Evolutionary conservation across 2,113 vertebrate species (phyloP).

Genomic region (Nansenia antarctica): DNA sequence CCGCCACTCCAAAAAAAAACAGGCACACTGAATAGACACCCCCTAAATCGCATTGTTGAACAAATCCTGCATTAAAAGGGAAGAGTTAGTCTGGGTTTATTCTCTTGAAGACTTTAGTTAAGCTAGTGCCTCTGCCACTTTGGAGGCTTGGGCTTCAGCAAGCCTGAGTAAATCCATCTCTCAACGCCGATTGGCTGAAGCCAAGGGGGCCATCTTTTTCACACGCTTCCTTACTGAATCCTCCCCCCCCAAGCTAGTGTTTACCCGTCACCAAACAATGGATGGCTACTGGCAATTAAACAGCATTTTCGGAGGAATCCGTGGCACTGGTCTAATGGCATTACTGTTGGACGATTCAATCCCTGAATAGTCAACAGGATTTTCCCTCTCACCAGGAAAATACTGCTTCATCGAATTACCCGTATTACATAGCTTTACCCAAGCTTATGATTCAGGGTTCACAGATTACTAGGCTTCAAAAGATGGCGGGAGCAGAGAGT

Average conservation of each 20-base stretch:
- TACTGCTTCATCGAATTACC: slow-evolving; percentile 76
- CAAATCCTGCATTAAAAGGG: slow-evolving; percentile 91
- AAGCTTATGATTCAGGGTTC: slow-evolving; percentile 77
- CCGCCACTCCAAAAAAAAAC: slow-evolving; percentile 72
- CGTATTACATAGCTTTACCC: slow-evolving; percentile 79
- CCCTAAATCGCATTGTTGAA: slow-evolving; percentile 94
- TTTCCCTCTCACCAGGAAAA: slow-evolving; percentile 75
- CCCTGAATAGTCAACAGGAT: slow-evolving; percentile 80
- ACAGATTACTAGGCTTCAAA: slow-evolving; percentile 71
- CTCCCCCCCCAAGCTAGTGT: slow-evolving; percentile 55
- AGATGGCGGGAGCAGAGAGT: slow-evolving; percentile 59
- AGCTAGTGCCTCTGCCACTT: slow-evolving; percentile 91
- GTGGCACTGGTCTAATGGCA: slow-evolving; percentile 76
- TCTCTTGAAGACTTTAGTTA: slow-evolving; percentile 89
- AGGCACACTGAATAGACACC: slow-evolving; percentile 83
- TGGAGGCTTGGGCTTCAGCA: slow-evolving; percentile 46
- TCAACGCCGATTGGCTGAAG: slow-evolving; percentile 63
- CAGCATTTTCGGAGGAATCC: slow-evolving; percentile 72
- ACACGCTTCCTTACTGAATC: slow-evolving; percentile 56
- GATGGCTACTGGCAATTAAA: slow-evolving; percentile 76
- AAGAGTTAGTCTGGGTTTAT: slow-evolving; percentile 96
- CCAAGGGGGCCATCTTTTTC: slow-evolving; percentile 67
- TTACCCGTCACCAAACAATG: slow-evolving; percentile 78
- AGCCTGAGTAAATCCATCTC: slow-evolving; percentile 62
- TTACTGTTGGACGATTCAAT: slow-evolving; percentile 76